Base-by-base conservation (phyloP, 2,888 invertebrate genomes). In the Phortica okadai region DNA sequence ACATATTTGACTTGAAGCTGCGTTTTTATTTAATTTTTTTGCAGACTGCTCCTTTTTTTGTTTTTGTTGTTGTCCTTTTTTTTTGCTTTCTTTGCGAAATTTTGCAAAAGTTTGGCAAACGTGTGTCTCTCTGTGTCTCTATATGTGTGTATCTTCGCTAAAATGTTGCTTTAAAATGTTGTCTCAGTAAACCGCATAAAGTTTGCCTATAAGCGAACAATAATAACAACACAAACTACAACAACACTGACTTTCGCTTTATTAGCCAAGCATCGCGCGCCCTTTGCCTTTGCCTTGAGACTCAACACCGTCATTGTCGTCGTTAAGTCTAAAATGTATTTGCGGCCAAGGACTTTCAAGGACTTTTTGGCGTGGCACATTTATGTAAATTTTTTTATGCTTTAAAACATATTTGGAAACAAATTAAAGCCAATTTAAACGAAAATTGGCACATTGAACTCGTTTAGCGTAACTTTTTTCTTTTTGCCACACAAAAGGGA, bases 1-100 rank as follows among this genome's bases (percentile, higher is more conserved):
- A 79, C 81, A 81, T 79, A 79, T 79, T 81, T 77, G 81, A 79
- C 81, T 81, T 75, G 79, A 76, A 81, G 81, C 76, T 42, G 62
- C 72, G 69, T 72, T 78, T 76, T 80, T 78, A 76, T 80, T 74
- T 75, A 75, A 75, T 77, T 80, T 72, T 75, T 67, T 72, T 16
- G n/a, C n/a, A 2, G 54, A 5, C 62, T 5, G 50, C n/a, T 44
- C 56, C 16, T 74, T 72, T 74, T 76, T 75, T 75, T 76, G 44
- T 54, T 76, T 66, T 74, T 64, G 16, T 56, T 16, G 1, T n/a
- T 59, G 33, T 58, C 5, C 11, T 42, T 73, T 64, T 7, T 7
- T 67, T 58, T 73, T 45, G 6, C 21, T 33, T 56, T 33, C 54
- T 70, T 50, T n/a, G 66, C 14, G 41, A 76, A 72, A 54, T 62